Evolutionary conservation across 2,888 invertebrate species (phyloP).

Genomic region (Physocephala rufipes): DNA sequence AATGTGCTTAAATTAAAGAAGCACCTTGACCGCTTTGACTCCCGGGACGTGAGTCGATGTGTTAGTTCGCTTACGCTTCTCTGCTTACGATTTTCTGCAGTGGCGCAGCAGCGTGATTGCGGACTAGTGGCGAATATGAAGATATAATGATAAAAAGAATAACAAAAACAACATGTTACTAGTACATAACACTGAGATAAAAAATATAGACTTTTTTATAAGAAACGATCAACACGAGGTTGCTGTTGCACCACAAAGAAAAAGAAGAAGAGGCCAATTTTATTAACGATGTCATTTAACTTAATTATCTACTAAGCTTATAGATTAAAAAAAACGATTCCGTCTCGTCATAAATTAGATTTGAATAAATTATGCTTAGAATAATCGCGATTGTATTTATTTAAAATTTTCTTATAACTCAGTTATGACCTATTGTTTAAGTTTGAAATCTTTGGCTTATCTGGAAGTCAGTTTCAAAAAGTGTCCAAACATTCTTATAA

Average conservation of each 20-base stretch:
- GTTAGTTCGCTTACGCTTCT: background rate
- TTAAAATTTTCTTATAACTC: no score
- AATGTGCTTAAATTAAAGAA: slow-evolving; percentile 33
- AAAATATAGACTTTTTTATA: background rate
- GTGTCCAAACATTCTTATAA: no score
- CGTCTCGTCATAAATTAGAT: no score
- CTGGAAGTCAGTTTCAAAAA: no score
- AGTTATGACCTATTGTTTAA: no score
- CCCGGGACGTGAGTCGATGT: no score
- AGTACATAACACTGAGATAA: background rate
- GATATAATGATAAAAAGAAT: background rate
- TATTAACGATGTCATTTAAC: slow-evolving; percentile 44
- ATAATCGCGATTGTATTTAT: no score
- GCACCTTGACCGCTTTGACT: background rate
- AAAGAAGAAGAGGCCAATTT: slow-evolving; percentile 4
- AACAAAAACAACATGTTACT: background rate
- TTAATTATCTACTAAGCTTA: slow-evolving; percentile 44
- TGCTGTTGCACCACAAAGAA: background rate
- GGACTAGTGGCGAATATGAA: no score
- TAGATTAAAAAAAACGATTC: slow-evolving; percentile 45
- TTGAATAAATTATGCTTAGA: no score
- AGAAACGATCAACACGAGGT: background rate
- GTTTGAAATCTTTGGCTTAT: no score
- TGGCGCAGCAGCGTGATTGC: background rate
- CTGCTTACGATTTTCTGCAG: background rate